Evolutionary conservation across 2,888 invertebrate species (phyloP).

Genomic region (Yponomeuta cagnagella): DNA sequence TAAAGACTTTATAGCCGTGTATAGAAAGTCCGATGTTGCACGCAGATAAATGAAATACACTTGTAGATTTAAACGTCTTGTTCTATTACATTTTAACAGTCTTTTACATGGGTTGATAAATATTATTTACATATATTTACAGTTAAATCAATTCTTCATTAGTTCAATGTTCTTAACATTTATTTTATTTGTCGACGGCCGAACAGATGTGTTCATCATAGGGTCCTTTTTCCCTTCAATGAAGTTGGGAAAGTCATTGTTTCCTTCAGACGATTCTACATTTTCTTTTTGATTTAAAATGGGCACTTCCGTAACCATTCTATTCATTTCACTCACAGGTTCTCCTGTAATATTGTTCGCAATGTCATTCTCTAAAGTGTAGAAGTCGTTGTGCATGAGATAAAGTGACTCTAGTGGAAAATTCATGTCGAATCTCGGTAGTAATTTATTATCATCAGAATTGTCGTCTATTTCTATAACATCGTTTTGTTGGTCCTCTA

Average conservation of each 20-base stretch:
- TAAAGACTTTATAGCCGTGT: slow-evolving; percentile 80
- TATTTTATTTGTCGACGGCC: slow-evolving; percentile 60
- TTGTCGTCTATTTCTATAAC: slow-evolving; percentile 70
- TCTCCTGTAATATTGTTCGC: slow-evolving; percentile 38
- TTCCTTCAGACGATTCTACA: slow-evolving; percentile 31
- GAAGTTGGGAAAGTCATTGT: slow-evolving; percentile 45
- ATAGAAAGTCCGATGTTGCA: slow-evolving; percentile 37
- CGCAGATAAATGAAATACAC: background rate
- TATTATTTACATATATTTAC: slow-evolving; percentile 17
- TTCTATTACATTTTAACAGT: slow-evolving; percentile 22
- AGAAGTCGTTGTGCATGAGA: slow-evolving; percentile 65
- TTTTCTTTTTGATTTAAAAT: slow-evolving; percentile 51
- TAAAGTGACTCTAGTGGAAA: slow-evolving; percentile 61
- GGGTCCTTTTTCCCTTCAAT: slow-evolving; percentile 65
- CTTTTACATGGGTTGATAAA: slow-evolving; percentile 21
- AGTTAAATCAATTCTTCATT: slow-evolving; percentile 49
- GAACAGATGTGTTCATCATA: slow-evolving; percentile 64
- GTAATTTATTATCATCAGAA: slow-evolving; percentile 61
- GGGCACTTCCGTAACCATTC: slow-evolving; percentile 56
- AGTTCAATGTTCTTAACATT: slow-evolving; percentile 70
- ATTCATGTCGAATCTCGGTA: slow-evolving; percentile 62
- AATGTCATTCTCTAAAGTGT: slow-evolving; percentile 61
- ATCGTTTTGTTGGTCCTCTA: slow-evolving; percentile 53
- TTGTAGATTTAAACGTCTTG: slow-evolving; percentile 7
- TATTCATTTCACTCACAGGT: slow-evolving; percentile 46